These are phyloP conservation scores for Paradoxurus hermaphroditus DNA, from an alignment of 2,113 vertebrate species.

Conservation along the genomic window DNA sequence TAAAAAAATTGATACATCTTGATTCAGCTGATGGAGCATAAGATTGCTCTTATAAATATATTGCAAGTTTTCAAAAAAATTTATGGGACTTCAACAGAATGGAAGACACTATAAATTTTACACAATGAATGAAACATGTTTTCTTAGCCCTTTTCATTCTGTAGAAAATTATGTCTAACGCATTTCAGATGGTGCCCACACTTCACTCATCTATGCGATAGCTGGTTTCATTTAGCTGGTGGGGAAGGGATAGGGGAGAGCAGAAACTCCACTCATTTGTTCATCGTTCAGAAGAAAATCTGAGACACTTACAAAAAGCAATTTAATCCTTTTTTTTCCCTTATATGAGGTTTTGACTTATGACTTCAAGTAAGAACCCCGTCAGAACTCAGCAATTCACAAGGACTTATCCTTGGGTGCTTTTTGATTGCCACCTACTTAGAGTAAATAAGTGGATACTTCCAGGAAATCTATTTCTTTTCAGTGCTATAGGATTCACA, in stretches of 20 bases:
- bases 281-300: slow-evolving; percentile 51
- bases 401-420: slow-evolving; percentile 22
- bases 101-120: slow-evolving; percentile 14
- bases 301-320: slow-evolving; percentile 25
- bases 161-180: slow-evolving; percentile 2
- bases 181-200: neutral
- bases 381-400: slow-evolving; percentile 41
- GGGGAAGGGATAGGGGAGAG: neutral
- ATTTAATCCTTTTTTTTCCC: neutral
- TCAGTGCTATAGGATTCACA: neutral
- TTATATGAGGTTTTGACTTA: slow-evolving; percentile 69
- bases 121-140: slow-evolving; percentile 21
- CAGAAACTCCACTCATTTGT: neutral
- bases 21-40: slow-evolving; percentile 51
- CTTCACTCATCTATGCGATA: neutral
- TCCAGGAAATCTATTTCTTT: slow-evolving; percentile 48
- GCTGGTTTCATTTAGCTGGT: neutral
- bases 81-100: slow-evolving; percentile 30
- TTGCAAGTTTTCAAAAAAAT: slow-evolving; percentile 3
- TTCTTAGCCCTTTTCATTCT: slow-evolving; percentile 44
- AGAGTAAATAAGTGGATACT: neutral
- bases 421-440: slow-evolving; percentile 60
- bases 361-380: slow-evolving; percentile 49
- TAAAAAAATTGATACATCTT: slow-evolving; percentile 27
- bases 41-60: slow-evolving; percentile 46